phyloP scores from a whole-genome alignment of 1,140 invertebrate species.

The Drosophila baimaii region DNA sequence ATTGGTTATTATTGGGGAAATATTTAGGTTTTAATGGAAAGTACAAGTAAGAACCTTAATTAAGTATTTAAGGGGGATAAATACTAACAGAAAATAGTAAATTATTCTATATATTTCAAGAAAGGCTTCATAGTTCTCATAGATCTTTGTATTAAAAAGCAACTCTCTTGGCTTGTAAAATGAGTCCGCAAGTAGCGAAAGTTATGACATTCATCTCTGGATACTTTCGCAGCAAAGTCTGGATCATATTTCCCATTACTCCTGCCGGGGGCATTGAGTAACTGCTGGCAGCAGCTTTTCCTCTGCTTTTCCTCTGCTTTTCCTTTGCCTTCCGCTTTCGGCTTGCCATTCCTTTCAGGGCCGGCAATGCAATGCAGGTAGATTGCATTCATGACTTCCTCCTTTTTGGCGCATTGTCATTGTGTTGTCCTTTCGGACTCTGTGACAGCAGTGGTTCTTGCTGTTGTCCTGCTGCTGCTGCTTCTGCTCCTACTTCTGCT shows the following conservation, averaged over 20 bases:
- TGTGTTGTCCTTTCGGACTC: conserved; percentile 46
- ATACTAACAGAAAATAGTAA: neutral
- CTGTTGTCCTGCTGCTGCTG: conserved; percentile 21
- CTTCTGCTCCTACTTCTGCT: too few relatives aligned
- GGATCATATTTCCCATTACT: conserved; percentile 28
- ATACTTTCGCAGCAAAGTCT: conserved; percentile 17
- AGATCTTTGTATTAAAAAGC: neutral
- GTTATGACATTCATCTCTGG: conserved; percentile 31
- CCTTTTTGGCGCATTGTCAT: conserved; percentile 57
- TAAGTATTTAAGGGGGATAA: neutral
- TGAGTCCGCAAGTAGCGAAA: neutral
- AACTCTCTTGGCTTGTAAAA: neutral
- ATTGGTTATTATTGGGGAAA: neutral
- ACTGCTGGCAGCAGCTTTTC: conserved; percentile 48
- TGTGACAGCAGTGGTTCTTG: conserved; percentile 34
- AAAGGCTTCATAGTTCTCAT: neutral
- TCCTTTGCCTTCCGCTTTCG: conserved; percentile 22
- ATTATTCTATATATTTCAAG: neutral
- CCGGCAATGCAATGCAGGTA: conserved; percentile 66
- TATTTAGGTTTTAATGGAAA: neutral
- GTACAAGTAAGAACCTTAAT: neutral
- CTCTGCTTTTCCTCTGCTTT: conserved; percentile 29
- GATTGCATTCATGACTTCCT: conserved; percentile 77
- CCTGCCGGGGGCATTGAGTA: conserved; percentile 41
- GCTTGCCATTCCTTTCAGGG: conserved; percentile 24